Conservation (phyloP, 2,113 vertebrate species). For the Spizaetus ornatus region DNA sequence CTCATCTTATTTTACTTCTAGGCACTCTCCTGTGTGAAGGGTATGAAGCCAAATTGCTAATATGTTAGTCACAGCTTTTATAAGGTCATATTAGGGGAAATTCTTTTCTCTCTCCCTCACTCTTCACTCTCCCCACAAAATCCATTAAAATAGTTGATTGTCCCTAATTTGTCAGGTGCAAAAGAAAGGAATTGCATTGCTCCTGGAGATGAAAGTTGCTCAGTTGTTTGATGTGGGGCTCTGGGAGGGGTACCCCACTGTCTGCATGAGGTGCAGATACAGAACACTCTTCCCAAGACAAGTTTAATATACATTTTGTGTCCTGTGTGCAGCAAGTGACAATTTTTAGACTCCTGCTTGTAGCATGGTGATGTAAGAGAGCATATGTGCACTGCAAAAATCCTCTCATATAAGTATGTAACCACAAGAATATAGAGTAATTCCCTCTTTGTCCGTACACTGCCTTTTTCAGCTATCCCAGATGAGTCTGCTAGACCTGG, state of each 20-base stretch:
- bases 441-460: slow-evolving; percentile 70
- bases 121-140: background rate
- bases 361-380: background rate
- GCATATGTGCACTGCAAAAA: slow-evolving; percentile 48
- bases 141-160: slow-evolving; percentile 22
- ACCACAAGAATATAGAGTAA: slow-evolving; percentile 66
- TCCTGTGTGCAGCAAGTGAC: background rate
- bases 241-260: background rate
- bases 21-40: background rate
- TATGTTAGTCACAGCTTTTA: slow-evolving; percentile 31
- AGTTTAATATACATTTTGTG: background rate
- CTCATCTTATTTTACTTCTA: slow-evolving; percentile 18
- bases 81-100: background rate
- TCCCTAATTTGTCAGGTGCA: slow-evolving; percentile 47
- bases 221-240: slow-evolving; percentile 7
- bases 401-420: slow-evolving; percentile 22
- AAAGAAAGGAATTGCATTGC: slow-evolving; percentile 16
- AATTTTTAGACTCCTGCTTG: background rate
- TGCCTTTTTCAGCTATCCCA: slow-evolving; percentile 66
- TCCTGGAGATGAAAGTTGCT: slow-evolving; percentile 36
- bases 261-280: slow-evolving; percentile 6
- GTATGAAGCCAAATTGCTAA: slow-evolving; percentile 19
- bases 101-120: background rate
- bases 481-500: slow-evolving; percentile 68
- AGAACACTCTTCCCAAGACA: background rate